Conservation (phyloP, 2,797 vertebrate genomes). For the Leuciscus waleckii region DNA sequence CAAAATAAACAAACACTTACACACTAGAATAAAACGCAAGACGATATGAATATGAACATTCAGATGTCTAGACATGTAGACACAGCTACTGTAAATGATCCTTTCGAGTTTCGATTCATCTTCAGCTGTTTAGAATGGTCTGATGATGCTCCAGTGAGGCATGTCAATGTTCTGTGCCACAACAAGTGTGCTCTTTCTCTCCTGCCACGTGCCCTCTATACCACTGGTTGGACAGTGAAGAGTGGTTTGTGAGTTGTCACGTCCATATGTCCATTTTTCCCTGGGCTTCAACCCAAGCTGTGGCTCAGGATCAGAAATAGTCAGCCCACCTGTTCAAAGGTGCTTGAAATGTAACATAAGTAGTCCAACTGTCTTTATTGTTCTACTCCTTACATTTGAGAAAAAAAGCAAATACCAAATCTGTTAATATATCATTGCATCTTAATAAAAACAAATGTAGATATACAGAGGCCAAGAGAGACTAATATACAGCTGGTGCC, state of each 20-base stretch:
- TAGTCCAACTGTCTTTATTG: slow-evolving; percentile 20
- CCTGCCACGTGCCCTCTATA: slow-evolving; percentile 17
- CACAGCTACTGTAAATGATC: slow-evolving; percentile 37
- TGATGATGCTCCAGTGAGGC: slow-evolving; percentile 27
- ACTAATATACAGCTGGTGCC: slow-evolving; percentile 43
- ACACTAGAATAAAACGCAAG: neutral
- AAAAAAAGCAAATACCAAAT: neutral
- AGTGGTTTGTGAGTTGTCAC: slow-evolving; percentile 12
- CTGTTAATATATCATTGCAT: neutral
- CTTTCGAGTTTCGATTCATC: neutral
- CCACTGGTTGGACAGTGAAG: slow-evolving; percentile 6
- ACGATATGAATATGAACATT: neutral
- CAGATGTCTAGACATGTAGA: slow-evolving; percentile 22
- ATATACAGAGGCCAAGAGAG: neutral
- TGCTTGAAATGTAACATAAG: neutral
- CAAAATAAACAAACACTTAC: slow-evolving; percentile 14
- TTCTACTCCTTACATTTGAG: neutral
- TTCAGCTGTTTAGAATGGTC: slow-evolving; percentile 22
- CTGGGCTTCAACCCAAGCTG: slow-evolving; percentile 61
- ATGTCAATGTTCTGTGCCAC: neutral
- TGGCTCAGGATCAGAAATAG: slow-evolving; percentile 69
- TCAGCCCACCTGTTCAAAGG: slow-evolving; percentile 57
- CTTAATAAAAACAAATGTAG: neutral
- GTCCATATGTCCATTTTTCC: slow-evolving; percentile 38
- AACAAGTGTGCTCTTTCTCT: slow-evolving; percentile 10